Percentiles rank a stretch among this genome's conserved stretches.
Evolutionary conservation across 2,113 vertebrate genomes (phyloP).

Genomic region (Mixornis gularis): DNA sequence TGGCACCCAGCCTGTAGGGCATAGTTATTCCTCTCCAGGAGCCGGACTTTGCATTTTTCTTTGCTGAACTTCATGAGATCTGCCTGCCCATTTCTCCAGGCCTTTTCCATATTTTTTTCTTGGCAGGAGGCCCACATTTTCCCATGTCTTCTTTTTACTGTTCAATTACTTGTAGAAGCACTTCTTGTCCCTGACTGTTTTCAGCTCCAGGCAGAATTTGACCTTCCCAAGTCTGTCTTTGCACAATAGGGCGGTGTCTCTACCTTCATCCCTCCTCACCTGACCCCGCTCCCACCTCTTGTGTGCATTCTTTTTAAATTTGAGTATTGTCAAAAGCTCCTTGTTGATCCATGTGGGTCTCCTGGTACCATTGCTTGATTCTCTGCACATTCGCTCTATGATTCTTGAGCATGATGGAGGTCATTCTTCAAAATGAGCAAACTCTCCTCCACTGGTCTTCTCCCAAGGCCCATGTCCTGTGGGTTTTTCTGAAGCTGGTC

Average conservation of each 20-base stretch:
- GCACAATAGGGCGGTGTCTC: neutral
- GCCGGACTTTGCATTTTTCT: neutral
- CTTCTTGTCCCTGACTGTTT: neutral
- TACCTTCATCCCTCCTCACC: neutral
- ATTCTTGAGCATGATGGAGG: neutral
- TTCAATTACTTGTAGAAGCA: neutral
- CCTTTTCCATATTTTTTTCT: neutral
- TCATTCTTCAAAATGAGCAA: neutral
- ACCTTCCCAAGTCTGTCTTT: neutral
- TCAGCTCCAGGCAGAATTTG: neutral
- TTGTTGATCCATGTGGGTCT: neutral
- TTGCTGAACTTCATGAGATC: neutral
- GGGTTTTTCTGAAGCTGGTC: neutral
- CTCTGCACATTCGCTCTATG: neutral
- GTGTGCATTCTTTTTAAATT: neutral
- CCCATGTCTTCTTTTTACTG: neutral
- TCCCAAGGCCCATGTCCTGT: neutral
- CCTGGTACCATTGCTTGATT: neutral
- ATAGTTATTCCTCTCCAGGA: neutral
- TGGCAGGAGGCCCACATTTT: neutral
- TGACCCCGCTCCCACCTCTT: neutral
- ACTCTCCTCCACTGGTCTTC: neutral
- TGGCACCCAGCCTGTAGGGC: neutral
- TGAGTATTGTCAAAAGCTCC: neutral
- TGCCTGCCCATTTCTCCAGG: neutral